Base-by-base conservation (phyloP, 1,140 invertebrate species). In the Piezodorus guildinii region DNA sequence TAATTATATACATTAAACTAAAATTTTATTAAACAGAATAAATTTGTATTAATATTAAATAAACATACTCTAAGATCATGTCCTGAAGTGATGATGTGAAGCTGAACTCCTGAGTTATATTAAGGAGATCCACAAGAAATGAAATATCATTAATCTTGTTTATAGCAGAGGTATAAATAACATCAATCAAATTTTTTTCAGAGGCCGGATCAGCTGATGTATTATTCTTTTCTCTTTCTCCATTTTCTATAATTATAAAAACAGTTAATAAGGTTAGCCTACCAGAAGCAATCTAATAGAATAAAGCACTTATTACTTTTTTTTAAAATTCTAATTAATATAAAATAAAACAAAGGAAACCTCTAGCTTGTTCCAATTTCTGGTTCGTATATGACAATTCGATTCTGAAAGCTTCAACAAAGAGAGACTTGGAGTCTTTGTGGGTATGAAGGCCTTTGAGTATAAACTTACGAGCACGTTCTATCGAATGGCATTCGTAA, bases 361-460 rank as follows among this genome's bases (percentile, higher is more conserved):
- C 69, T 60, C 58, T 19, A 3, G 60, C 63, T 59, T 67, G 67
- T 67, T 70, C 64, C 17, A 63, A 49, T 45, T 66, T 66, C 14
- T 62, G 39, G 2, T 62, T 45, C 19, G 65, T 63, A 59, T 67
- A 68, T 23, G 46, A 60, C 9, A 74, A 61, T 67, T 74, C 71
- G 2, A 74, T 73, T 72, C 72, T 73, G 51, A 79, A 77, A 62
- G 74, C 68, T 67, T 83, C 82, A 9, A 72, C 72, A 72, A 85
- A 85, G 16, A 89, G 73, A 54, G 79, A 69, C 67, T 80, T 74
- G 9, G 82, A 83, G 25, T 82, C 74, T 21, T 81, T 80, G 72
- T 88, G 83, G 70, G 83, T 77, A 63, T 83, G 78, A 43, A 90
- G 74, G 3, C 83, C 87, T 71, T 82, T 79, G 43, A 87, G 74